Conservation (phyloP, 2,888 invertebrate species). For the Drosophila siamana region DNA sequence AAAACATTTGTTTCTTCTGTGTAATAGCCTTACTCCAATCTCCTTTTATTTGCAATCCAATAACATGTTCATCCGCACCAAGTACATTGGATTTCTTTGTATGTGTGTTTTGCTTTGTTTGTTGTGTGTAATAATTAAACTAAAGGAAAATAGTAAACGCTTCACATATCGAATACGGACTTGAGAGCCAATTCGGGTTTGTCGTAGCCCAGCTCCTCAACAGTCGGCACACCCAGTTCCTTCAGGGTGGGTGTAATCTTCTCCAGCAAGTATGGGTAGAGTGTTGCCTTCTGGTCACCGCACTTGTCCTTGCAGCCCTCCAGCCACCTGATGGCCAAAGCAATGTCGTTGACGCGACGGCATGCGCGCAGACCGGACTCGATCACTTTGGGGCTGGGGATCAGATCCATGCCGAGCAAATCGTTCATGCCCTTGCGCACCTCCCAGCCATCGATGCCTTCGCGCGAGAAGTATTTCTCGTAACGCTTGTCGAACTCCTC, state of each 20-base stretch:
- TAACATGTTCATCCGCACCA: constrained; percentile 68
- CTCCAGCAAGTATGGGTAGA: constrained; percentile 95
- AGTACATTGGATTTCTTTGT: constrained; percentile 51
- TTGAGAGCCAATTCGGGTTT: constrained; percentile 96
- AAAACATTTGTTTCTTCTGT: constrained; percentile 36
- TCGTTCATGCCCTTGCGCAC: constrained; percentile 96
- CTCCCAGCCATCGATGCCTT: constrained; percentile 97
- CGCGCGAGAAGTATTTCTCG: constrained; percentile 93
- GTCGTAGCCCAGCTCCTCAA: constrained; percentile 98
- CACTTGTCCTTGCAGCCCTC: constrained; percentile 97
- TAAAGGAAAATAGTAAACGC: constrained; percentile 47
- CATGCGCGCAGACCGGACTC: constrained; percentile 95
- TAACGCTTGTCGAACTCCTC: constrained; percentile 94
- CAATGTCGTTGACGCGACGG: constrained; percentile 96
- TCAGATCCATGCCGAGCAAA: constrained; percentile 94
- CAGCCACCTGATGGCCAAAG: constrained; percentile 95
- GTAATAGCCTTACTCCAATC: constrained; percentile 74
- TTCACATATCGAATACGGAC: constrained; percentile 88
- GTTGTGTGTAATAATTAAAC: constrained; percentile 60
- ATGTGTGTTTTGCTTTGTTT: constrained; percentile 41
- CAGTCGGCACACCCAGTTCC: constrained; percentile 97
- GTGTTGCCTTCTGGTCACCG: constrained; percentile 89
- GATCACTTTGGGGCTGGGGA: constrained; percentile 96
- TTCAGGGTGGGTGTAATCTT: constrained; percentile 96
- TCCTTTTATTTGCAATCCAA: constrained; percentile 76